Evolutionary conservation across 2,113 vertebrate species (phyloP), one percentile per base, ranked within the genome.

Genomic region (Gymnogyps californianus): DNA sequence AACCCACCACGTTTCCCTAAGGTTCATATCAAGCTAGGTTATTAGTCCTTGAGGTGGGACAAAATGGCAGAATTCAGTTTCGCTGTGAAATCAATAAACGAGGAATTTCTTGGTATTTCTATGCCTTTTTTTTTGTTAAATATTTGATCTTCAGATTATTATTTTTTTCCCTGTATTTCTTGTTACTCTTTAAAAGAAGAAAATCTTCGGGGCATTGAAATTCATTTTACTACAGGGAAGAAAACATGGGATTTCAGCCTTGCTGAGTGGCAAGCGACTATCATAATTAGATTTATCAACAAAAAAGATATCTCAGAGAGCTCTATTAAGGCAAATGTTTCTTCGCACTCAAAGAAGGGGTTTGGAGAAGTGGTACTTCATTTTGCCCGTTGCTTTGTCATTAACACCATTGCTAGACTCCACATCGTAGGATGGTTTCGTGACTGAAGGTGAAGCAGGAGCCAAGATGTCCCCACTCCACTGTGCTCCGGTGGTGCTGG

Each of bases 351-450:
- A 3, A 40, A 57, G 34, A 34, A 80, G 28, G n/a, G 24, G 13
- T 52, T 66, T 62, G 62, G 32, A 58, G 38, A 49, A n/a, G n/a
- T 10, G 38, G 6, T 11, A 7, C 47, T 55, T 13, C 14, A 6
- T 72, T 84, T 34, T 52, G 16, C 34, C 61, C 2, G 0, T 22
- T 66, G 31, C 29, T 67, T 79, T 66, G 42, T 32, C 34, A 6
- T 59, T 54, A 52, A 31, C 42, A 3, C 52, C 26, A 1, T 28
- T 52, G 25, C 29, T 25, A 55, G 7, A 25, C 58, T 84, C 25
- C 12, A 5, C 7, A 2, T 54, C 3, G 1, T 20, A 10, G 38
- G 11, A 13, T 8, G 44, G 5, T 51, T 89, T 83, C 1, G 0
- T 5, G 32, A 13, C 38, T 69, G 58, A 75, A 86, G 7, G 42